Conservation (phyloP, 2,797 vertebrate species). For the Cichlasoma orientale region DNA sequence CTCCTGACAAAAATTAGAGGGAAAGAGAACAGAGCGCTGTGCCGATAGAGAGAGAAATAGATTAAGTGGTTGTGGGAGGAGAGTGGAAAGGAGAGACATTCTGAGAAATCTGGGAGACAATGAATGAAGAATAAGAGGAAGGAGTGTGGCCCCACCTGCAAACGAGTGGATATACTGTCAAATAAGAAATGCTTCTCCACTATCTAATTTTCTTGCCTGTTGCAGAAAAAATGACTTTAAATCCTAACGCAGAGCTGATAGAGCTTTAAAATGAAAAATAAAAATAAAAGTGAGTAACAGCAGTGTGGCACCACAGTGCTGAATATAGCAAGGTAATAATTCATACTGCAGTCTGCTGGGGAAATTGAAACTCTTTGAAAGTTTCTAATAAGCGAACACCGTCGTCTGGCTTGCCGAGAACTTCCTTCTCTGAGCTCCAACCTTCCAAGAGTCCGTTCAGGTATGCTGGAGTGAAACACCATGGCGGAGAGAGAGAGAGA, state of each 20-base stretch:
- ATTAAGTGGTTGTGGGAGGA: slow-evolving; percentile 25
- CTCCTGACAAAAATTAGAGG: slow-evolving; percentile 40
- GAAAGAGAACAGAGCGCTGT: slow-evolving; percentile 15
- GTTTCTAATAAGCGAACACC: slow-evolving; percentile 47
- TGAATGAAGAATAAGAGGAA: slow-evolving; percentile 12
- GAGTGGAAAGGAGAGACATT: background rate
- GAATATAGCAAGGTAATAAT: slow-evolving; percentile 32
- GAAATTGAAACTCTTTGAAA: slow-evolving; percentile 58
- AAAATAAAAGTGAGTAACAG: slow-evolving; percentile 12
- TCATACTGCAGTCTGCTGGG: slow-evolving; percentile 25
- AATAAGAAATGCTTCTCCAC: background rate
- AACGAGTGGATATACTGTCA: slow-evolving; percentile 25
- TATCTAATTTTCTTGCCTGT: slow-evolving; percentile 13
- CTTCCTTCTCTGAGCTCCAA: background rate
- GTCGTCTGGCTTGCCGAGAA: background rate
- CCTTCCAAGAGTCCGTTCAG: slow-evolving; percentile 16
- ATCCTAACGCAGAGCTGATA: slow-evolving; percentile 17
- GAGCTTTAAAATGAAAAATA: slow-evolving; percentile 15
- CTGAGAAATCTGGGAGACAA: slow-evolving; percentile 9
- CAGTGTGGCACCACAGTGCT: background rate
- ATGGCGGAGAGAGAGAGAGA: background rate
- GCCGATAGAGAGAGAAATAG: slow-evolving; percentile 28
- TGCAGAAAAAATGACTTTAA: slow-evolving; percentile 10
- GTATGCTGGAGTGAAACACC: slow-evolving; percentile 14
- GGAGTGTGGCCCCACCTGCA: slow-evolving; percentile 14